Conservation (phyloP, 2,113 vertebrate species). For the Notothenia rossii region DNA sequence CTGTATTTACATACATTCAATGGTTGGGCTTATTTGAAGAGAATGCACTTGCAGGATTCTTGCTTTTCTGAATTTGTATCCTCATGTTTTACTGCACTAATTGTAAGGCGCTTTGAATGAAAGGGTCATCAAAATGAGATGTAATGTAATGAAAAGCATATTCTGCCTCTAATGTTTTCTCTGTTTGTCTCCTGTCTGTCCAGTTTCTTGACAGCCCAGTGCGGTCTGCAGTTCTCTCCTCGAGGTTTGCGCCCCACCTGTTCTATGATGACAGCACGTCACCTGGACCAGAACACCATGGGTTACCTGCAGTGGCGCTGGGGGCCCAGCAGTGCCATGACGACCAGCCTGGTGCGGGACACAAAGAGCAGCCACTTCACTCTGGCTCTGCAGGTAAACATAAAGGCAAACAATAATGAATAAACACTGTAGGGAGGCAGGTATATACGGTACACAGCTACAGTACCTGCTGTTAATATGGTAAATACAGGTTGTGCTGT, state of each 20-base stretch:
- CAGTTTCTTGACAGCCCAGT: slow-evolving; percentile 95
- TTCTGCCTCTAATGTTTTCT: not conserved
- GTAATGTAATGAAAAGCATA: not conserved
- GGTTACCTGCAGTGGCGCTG: slow-evolving; percentile 97
- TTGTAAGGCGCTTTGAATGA: too few relatives aligned
- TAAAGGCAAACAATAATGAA: not conserved
- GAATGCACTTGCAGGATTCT: too few relatives aligned
- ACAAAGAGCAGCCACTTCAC: slow-evolving; percentile 96
- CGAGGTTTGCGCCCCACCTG: slow-evolving; percentile 90
- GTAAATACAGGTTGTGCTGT: not conserved
- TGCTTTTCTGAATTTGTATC: too few relatives aligned
- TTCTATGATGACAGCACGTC: slow-evolving; percentile 92
- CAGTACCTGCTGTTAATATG: not conserved
- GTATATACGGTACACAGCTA: not conserved
- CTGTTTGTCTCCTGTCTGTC: not conserved
- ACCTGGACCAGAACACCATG: slow-evolving; percentile 97
- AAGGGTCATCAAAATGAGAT: too few relatives aligned
- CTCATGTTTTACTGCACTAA: too few relatives aligned
- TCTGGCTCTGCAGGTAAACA: slow-evolving; percentile 90
- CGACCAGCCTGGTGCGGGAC: slow-evolving; percentile 94
- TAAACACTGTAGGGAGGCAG: not conserved
- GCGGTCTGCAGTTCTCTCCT: slow-evolving; percentile 94
- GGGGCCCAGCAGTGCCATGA: slow-evolving; percentile 96
- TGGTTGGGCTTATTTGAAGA: too few relatives aligned
- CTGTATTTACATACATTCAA: too few relatives aligned